A percentile compares a stretch with the other conserved stretches of the same genome.
Evolutionary conservation across 2,113 vertebrate species (phyloP).

Genomic region (Gopherus evgoodei): DNA sequence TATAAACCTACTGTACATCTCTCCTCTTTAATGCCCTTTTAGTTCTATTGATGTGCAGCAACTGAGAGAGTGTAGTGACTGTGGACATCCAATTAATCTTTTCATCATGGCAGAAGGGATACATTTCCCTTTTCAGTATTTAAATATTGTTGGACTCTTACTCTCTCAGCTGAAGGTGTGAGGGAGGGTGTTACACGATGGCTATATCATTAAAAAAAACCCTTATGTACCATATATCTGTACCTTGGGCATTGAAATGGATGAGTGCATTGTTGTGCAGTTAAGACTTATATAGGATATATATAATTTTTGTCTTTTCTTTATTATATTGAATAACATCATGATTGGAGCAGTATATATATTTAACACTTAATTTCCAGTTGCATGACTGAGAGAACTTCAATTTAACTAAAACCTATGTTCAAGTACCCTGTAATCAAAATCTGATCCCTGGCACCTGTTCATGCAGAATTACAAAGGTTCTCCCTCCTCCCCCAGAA

Average conservation of each 20-base stretch:
- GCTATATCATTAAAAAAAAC: background rate
- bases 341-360: background rate
- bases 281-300: background rate
- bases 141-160: background rate
- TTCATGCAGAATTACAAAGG: background rate
- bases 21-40: background rate
- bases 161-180: background rate
- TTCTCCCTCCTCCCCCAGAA: background rate
- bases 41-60: background rate
- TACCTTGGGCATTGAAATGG: background rate
- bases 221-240: background rate
- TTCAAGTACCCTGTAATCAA: background rate
- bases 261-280: background rate
- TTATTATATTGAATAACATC: background rate
- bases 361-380: background rate
- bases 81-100: background rate
- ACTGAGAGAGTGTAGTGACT: background rate
- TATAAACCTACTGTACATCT: background rate
- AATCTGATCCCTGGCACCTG: background rate
- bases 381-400: background rate
- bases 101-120: background rate
- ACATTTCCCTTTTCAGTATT: background rate
- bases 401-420: background rate
- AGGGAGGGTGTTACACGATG: background rate
- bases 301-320: background rate